Evolutionary conservation across 2,888 invertebrate genomes (phyloP).

Genomic region (Ichneumoninae sp.): DNA sequence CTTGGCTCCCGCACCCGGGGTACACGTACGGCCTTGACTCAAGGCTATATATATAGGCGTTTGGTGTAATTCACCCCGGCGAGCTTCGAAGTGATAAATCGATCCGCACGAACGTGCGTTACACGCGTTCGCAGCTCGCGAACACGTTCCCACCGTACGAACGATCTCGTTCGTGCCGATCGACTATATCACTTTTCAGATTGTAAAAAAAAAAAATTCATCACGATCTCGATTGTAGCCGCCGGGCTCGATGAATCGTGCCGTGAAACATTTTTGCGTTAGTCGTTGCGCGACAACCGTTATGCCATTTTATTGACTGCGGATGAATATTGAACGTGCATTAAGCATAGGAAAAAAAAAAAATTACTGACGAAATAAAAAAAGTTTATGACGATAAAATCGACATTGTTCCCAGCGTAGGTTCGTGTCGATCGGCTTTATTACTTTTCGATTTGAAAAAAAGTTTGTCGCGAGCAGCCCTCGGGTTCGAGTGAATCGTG

Average conservation of each 20-base stretch:
- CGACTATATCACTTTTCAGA: background rate
- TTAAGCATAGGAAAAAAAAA: background rate
- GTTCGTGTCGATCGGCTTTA: no score
- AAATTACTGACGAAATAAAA: background rate
- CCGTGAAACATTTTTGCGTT: background rate
- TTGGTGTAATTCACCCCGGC: background rate
- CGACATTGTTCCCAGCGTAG: background rate
- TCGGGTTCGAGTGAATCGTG: no score
- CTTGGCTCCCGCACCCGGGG: background rate
- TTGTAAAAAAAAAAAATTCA: background rate
- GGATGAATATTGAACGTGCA: slow-evolving; percentile 6
- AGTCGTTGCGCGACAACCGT: background rate
- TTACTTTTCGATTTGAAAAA: no score
- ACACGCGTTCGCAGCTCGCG: background rate
- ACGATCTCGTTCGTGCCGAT: background rate
- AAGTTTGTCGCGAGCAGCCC: no score
- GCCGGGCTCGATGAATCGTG: background rate
- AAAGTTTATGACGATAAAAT: background rate
- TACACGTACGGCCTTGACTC: slow-evolving; percentile 4
- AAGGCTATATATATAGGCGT: background rate
- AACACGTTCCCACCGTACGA: background rate
- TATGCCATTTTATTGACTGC: slow-evolving; percentile 6
- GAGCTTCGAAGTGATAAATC: background rate
- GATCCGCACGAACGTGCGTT: background rate
- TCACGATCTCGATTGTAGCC: background rate